Evolutionary conservation across 2,113 vertebrate genomes (phyloP).

Genomic region (Cynocephalus volans): DNA sequence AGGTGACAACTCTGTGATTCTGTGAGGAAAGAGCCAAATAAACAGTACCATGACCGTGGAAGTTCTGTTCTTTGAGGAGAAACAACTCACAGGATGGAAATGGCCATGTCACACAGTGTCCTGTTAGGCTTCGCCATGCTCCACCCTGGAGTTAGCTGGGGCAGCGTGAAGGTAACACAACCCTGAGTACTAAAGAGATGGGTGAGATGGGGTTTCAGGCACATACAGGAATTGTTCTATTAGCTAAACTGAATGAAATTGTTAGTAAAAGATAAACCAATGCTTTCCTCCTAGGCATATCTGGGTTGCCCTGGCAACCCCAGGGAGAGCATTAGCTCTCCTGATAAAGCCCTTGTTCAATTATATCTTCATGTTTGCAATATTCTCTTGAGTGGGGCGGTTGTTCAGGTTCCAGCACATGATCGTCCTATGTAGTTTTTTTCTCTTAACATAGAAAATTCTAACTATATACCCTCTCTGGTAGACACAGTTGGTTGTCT

Average conservation of each 20-base stretch:
- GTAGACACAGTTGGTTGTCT: neutral
- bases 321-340: neutral
- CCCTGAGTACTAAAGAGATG: too few relatives aligned
- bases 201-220: too few relatives aligned
- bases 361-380: neutral
- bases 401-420: neutral
- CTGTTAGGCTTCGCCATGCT: too few relatives aligned
- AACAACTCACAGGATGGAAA: neutral
- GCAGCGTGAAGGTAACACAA: too few relatives aligned
- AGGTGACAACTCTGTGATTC: neutral
- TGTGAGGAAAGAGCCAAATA: neutral
- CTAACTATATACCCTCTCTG: neutral
- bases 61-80: neutral
- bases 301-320: neutral
- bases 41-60: accelerated
- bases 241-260: slow-evolving; percentile 12
- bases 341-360: neutral
- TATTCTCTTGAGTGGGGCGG: neutral
- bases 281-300: neutral
- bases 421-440: too few relatives aligned
- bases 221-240: neutral
- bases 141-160: too few relatives aligned
- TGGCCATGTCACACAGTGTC: too few relatives aligned
- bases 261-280: neutral
- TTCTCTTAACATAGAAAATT: neutral